Evolutionary conservation across 2,888 invertebrate species (phyloP).

Genomic region (Eurois occulta): DNA sequence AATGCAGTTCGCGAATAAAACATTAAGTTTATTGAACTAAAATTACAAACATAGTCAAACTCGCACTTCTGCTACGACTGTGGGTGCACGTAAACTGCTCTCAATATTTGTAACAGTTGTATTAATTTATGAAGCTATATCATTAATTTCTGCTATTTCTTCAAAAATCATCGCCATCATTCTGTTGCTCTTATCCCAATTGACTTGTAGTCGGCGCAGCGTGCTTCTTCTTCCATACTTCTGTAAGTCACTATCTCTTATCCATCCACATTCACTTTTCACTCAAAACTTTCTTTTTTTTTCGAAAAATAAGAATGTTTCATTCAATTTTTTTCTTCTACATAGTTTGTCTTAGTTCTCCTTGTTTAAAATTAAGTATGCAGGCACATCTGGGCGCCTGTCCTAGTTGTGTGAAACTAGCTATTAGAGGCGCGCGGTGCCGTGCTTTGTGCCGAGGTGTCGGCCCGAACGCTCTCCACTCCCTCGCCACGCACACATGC

Average conservation of each 20-base stretch:
- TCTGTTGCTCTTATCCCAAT: not conserved
- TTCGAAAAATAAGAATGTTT: not conserved
- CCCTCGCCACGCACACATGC: conserved; percentile 45
- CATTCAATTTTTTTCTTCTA: not conserved
- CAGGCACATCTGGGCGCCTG: conserved; percentile 65
- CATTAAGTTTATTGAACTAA: too few relatives aligned
- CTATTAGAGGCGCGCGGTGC: conserved; percentile 79
- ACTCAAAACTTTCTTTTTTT: not conserved
- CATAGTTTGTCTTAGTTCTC: not conserved
- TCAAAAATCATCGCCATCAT: not conserved
- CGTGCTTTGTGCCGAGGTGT: conserved; percentile 87
- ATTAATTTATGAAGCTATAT: not conserved
- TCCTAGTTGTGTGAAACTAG: conserved; percentile 82
- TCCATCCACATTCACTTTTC: not conserved
- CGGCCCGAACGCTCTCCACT: conserved; percentile 79
- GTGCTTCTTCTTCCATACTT: not conserved
- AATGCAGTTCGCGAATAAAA: not conserved
- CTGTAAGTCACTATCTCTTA: not conserved
- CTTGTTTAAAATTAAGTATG: not conserved
- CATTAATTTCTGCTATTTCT: not conserved
- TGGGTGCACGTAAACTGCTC: conserved; percentile 15
- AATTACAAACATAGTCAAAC: too few relatives aligned
- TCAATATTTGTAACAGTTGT: not conserved
- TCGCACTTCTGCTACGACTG: not conserved
- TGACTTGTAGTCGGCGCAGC: not conserved